Percentiles rank a stretch among this genome's conserved stretches.
phyloP scores from a whole-genome alignment of 1,140 invertebrate species.

The Penaeus chinensis region DNA sequence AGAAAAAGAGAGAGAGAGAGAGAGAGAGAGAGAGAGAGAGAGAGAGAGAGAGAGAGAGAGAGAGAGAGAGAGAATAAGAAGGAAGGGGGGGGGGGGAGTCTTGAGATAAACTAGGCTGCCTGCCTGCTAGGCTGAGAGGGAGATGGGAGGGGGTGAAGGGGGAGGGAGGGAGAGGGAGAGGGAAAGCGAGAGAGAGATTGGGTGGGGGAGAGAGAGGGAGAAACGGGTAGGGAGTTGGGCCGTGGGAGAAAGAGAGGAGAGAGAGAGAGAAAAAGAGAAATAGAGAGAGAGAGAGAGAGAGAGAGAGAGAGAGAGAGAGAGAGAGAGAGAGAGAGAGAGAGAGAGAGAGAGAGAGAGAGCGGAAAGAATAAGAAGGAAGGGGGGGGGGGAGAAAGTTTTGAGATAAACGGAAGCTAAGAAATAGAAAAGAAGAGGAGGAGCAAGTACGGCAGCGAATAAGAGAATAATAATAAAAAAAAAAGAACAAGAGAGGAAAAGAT shows the following conservation, averaged over 20 bases:
- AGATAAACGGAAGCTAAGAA: background rate
- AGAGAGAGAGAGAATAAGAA: background rate
- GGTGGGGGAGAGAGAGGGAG: background rate
- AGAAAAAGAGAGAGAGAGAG: background rate
- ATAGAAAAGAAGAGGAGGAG: background rate
- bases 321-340: constrained; percentile 12
- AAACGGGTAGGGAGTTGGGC: background rate
- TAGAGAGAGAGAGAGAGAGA: background rate
- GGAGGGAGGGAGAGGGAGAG: background rate
- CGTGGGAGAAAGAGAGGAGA: background rate
- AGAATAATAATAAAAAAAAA: background rate
- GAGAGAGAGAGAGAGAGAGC: background rate
- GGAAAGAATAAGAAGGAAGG: background rate
- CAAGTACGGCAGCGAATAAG: background rate
- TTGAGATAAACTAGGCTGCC: background rate
- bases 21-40: background rate
- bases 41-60: background rate
- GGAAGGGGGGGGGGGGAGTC: background rate
- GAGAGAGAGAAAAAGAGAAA: background rate
- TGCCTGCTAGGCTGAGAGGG: background rate
- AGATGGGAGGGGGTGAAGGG: background rate
- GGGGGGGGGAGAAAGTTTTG: background rate
- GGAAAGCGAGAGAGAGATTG: background rate
- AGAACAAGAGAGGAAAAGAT: background rate
- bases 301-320: constrained; percentile 12